These are phyloP conservation scores for Ploceus nigricollis DNA, from an alignment of 2,113 vertebrate genomes.

Conservation along the genomic window DNA sequence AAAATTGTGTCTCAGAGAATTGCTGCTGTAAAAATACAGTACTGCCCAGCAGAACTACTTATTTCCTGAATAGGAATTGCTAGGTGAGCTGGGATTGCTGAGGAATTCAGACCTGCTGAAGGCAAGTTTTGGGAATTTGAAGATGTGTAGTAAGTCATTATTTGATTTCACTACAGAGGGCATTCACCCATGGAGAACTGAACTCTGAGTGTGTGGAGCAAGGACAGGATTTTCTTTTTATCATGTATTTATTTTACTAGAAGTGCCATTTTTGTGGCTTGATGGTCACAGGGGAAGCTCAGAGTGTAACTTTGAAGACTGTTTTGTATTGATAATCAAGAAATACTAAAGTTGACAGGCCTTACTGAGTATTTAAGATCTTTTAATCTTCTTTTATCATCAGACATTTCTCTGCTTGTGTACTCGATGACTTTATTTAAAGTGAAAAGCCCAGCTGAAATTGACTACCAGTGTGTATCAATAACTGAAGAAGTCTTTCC, in stretches of 20 bases:
- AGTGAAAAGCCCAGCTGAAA: neutral
- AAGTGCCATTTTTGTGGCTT: neutral
- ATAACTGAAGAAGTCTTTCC: neutral
- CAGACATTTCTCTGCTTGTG: neutral
- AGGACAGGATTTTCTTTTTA: neutral
- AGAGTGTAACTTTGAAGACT: neutral
- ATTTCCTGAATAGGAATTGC: neutral
- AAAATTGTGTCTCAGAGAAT: neutral
- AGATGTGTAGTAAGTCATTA: neutral
- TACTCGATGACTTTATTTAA: neutral
- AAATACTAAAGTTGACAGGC: neutral
- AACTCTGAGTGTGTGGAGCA: neutral
- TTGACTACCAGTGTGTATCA: neutral
- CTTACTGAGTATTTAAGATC: neutral
- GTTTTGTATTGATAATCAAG: neutral
- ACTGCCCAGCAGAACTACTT: neutral
- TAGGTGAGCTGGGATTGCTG: neutral
- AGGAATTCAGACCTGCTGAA: neutral
- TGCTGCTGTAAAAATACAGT: neutral
- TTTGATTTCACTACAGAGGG: neutral
- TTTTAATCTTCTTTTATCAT: neutral
- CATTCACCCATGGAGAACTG: neutral
- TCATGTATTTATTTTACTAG: neutral
- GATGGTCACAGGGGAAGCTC: neutral
- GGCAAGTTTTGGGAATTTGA: neutral